Conservation (phyloP, 2,113 vertebrate species). For the Nerophis ophidion region DNA sequence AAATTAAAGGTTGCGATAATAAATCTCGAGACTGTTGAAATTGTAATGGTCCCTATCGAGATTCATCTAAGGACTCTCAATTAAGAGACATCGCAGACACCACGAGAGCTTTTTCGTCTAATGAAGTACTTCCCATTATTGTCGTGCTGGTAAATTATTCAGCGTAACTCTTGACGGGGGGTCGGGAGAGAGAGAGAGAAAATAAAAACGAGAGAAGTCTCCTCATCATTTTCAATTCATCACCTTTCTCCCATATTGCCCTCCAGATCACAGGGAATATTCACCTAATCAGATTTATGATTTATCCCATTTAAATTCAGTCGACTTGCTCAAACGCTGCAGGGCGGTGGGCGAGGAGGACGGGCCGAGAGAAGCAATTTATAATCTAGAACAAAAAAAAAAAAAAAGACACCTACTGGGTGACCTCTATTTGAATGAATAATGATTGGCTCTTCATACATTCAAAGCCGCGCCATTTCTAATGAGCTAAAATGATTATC, state of each 20-base stretch:
- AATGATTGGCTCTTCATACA: constrained; percentile 64
- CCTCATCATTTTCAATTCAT: constrained; percentile 65
- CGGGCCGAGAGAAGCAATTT: constrained; percentile 47
- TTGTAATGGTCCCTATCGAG: constrained; percentile 24
- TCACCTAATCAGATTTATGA: constrained; percentile 73
- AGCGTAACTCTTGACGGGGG: constrained; percentile 51
- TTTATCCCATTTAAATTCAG: constrained; percentile 75
- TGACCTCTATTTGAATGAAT: constrained; percentile 70
- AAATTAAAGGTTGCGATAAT: constrained; percentile 28
- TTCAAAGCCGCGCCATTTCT: constrained; percentile 52
- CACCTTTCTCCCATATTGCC: constrained; percentile 58
- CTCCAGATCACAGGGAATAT: constrained; percentile 70
- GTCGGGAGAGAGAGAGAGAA: constrained; percentile 17
- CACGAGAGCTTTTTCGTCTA: constrained; percentile 48
- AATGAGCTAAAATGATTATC: constrained; percentile 64
- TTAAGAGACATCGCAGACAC: constrained; percentile 49
- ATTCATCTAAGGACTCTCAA: constrained; percentile 55
- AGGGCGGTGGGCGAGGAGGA: constrained; percentile 40
- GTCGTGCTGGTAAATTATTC: constrained; percentile 62
- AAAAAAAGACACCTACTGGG: constrained; percentile 45
- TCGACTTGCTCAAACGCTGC: constrained; percentile 57
- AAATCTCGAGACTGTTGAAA: constrained; percentile 26
- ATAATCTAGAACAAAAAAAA: constrained; percentile 33
- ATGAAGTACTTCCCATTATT: constrained; percentile 56
- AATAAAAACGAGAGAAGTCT: constrained; percentile 52